These are phyloP conservation scores for Carassius carassius DNA, from an alignment of 2,113 vertebrate species.

Conservation along the genomic window DNA sequence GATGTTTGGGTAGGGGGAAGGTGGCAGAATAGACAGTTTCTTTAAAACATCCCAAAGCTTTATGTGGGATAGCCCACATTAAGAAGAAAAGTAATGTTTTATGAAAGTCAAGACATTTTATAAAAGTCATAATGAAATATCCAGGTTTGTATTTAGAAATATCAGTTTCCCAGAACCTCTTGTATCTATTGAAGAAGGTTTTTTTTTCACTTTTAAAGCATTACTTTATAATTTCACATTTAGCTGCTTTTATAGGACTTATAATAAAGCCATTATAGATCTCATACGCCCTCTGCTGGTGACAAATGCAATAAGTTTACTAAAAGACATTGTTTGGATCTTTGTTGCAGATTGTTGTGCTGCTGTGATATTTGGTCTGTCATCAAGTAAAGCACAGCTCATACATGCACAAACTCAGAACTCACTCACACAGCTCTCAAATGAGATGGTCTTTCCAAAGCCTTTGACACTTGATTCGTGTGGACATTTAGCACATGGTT, in stretches of 20 bases:
- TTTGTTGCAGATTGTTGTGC: background rate
- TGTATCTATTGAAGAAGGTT: background rate
- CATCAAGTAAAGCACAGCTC: background rate
- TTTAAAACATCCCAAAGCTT: background rate
- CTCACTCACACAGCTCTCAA: background rate
- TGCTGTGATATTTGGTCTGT: background rate
- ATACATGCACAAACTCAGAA: background rate
- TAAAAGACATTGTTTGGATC: background rate
- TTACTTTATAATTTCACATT: background rate
- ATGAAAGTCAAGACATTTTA: background rate
- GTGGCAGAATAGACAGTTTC: background rate
- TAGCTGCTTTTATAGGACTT: background rate
- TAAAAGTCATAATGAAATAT: background rate
- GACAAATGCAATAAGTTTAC: background rate
- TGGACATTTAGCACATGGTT: constrained; percentile 28
- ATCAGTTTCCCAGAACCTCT: background rate
- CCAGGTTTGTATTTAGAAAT: background rate
- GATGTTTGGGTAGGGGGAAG: background rate
- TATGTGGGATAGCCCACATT: background rate
- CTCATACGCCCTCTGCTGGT: constrained; percentile 13
- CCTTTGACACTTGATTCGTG: constrained; percentile 34
- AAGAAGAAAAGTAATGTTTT: background rate
- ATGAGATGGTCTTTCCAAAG: background rate
- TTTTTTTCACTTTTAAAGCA: background rate
- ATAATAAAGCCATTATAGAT: background rate